A percentile compares a stretch with the other conserved stretches of the same genome.
These are phyloP conservation scores for Physella acuta DNA, from an alignment of 1,140 invertebrate species.

Conservation along the genomic window DNA sequence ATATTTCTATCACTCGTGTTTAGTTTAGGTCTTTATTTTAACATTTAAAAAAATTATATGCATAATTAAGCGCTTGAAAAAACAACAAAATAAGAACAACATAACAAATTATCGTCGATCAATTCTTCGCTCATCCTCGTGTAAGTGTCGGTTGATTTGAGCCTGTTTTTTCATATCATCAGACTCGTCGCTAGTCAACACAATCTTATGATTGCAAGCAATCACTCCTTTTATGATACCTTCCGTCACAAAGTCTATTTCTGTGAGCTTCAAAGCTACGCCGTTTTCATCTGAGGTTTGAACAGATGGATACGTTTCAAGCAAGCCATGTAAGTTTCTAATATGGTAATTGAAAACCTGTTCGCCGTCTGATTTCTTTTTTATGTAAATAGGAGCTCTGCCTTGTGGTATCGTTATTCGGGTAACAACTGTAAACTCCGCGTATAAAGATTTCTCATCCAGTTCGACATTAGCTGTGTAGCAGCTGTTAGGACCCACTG, in stretches of 20 bases:
- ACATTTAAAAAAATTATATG: too few species aligned
- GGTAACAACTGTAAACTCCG: background rate
- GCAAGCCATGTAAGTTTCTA: conserved; percentile 8
- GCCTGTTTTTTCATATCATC: conserved; percentile 1
- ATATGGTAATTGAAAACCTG: conserved; percentile 6
- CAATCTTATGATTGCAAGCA: conserved; percentile 15
- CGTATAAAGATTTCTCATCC: conserved; percentile 1
- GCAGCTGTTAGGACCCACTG: conserved; percentile 10
- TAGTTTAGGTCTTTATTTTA: too few species aligned
- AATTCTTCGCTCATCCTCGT: too few species aligned
- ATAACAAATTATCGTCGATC: too few species aligned
- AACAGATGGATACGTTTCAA: background rate
- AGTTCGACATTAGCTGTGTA: conserved; percentile 15
- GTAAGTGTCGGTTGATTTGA: too few species aligned
- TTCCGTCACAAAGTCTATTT: conserved; percentile 11
- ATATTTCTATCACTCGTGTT: too few species aligned
- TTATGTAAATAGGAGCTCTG: conserved; percentile 17
- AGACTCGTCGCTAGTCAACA: conserved; percentile 9
- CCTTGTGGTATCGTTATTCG: conserved; percentile 19
- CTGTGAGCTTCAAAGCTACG: too few species aligned
- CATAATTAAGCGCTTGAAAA: too few species aligned
- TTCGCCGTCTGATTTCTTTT: conserved; percentile 13
- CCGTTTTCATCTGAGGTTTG: background rate
- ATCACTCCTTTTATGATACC: conserved; percentile 14
- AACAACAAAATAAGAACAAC: too few species aligned